Evolutionary conservation across 2,113 vertebrate species (phyloP).

Genomic region (Prionailurus viverrinus): DNA sequence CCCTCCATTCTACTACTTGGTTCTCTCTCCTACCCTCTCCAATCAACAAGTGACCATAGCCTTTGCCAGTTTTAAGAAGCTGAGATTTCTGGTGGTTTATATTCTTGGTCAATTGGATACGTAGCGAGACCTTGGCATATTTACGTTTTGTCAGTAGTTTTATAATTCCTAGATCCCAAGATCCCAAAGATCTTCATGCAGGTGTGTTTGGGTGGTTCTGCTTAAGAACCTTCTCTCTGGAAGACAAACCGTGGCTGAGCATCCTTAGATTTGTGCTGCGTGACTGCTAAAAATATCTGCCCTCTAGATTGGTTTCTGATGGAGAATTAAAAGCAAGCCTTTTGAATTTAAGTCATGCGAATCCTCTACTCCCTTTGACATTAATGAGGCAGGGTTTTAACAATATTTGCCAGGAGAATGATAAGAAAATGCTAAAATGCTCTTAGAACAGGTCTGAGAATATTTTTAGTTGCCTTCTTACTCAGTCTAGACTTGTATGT

Average conservation of each 20-base stretch:
- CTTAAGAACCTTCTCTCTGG: conserved; percentile 27
- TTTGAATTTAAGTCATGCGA: conserved; percentile 74
- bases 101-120: conserved; percentile 36
- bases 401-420: conserved; percentile 61
- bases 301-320: conserved; percentile 53
- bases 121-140: background rate
- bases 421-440: conserved; percentile 58
- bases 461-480: conserved; percentile 63
- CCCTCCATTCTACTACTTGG: fast-evolving
- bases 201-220: background rate
- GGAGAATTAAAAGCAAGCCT: conserved; percentile 30
- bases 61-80: conserved; percentile 18
- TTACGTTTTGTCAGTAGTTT: background rate
- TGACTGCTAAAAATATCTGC: conserved; percentile 59
- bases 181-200: background rate
- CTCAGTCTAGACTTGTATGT: conserved; percentile 80
- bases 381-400: conserved; percentile 59
- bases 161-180: background rate
- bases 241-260: conserved; percentile 48
- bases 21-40: background rate
- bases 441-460: conserved; percentile 57
- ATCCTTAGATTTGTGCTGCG: conserved; percentile 42
- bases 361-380: conserved; percentile 44
- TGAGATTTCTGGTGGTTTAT: background rate
- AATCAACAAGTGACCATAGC: background rate